These are phyloP conservation scores for Battus philenor DNA, from an alignment of 1,140 invertebrate genomes.

Conservation along the genomic window DNA sequence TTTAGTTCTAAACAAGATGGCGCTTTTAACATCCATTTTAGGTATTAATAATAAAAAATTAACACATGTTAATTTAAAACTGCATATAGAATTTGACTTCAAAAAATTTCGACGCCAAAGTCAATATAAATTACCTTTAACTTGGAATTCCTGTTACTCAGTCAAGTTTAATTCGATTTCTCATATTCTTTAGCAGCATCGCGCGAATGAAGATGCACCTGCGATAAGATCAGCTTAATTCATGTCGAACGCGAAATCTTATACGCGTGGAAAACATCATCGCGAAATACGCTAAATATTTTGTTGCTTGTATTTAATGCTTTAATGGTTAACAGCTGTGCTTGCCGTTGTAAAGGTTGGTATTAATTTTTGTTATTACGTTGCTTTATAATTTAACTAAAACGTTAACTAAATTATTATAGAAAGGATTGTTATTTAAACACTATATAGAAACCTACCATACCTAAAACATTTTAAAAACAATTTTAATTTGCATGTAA, in stretches of 20 bases:
- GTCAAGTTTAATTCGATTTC: slow-evolving; percentile 41
- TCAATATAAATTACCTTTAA: slow-evolving; percentile 37
- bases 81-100: too few relatives aligned
- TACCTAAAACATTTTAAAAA: too few relatives aligned
- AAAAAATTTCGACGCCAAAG: slow-evolving; percentile 27
- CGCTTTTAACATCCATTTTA: background rate
- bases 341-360: background rate
- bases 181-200: slow-evolving; percentile 33
- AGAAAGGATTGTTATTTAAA: too few relatives aligned
- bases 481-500: too few relatives aligned
- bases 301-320: slow-evolving; percentile 14
- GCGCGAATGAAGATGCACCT: slow-evolving; percentile 41
- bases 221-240: slow-evolving; percentile 50
- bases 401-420: too few relatives aligned
- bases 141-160: slow-evolving; percentile 39
- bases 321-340: slow-evolving; percentile 12
- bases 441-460: too few relatives aligned
- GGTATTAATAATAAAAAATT: too few relatives aligned
- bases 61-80: too few relatives aligned
- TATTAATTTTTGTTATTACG: background rate
- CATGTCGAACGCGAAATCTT: slow-evolving; percentile 52
- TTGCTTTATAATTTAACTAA: too few relatives aligned
- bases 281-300: slow-evolving; percentile 20
- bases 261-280: slow-evolving; percentile 52
- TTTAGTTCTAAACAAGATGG: slow-evolving; percentile 14